phyloP scores from a whole-genome alignment of 2,797 vertebrate genomes.

The Arvicola amphibius region DNA sequence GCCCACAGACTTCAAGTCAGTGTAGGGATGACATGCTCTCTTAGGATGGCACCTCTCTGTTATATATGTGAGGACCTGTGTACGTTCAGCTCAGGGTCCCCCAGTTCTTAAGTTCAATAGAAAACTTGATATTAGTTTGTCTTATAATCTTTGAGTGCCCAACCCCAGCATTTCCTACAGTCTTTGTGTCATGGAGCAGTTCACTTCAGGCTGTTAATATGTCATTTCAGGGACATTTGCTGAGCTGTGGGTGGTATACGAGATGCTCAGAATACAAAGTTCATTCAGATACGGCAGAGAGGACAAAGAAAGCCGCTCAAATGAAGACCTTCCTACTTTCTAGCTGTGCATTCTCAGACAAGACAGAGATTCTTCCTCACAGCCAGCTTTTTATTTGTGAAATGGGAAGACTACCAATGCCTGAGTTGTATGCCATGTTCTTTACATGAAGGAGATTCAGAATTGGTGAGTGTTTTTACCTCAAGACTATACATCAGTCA shows the following conservation, averaged over 20 bases:
- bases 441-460: background rate
- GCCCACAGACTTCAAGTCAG: background rate
- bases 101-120: background rate
- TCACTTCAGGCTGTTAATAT: background rate
- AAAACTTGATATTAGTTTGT: background rate
- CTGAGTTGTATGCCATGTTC: background rate
- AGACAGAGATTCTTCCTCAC: background rate
- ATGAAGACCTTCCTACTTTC: background rate
- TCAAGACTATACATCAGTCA: background rate
- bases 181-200: background rate
- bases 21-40: background rate
- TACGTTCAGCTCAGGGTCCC: background rate
- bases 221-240: background rate
- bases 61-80: background rate
- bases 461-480: background rate
- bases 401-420: background rate
- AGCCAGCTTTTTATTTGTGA: conserved; percentile 30
- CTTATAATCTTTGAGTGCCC: background rate
- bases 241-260: background rate
- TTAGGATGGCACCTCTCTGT: background rate
- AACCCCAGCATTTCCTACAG: background rate
- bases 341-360: background rate
- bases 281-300: background rate
- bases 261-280: background rate
- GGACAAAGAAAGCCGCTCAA: background rate